Base-by-base conservation (phyloP, 2,113 vertebrate species). In the Parus major region DNA sequence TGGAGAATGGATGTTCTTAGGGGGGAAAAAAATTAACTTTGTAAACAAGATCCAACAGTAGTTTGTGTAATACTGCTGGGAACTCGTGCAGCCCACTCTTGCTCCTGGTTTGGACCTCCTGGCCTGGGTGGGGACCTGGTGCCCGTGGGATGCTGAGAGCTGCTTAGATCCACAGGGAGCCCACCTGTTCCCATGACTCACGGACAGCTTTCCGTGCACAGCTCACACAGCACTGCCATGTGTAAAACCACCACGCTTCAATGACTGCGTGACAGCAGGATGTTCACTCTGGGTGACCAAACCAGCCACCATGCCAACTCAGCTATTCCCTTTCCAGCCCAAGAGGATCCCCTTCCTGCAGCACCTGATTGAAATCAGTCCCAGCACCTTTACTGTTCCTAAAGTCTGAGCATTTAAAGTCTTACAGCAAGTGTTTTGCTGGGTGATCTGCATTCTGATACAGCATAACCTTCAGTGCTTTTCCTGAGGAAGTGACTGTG, bases 401-500 rank as follows among this genome's bases (percentile, higher is more conserved):
- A 15, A 29, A 23, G 52, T 44, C 22, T 55, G n/a, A 71, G 55
- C 29, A 8, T 50, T 11, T 59, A 11, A 39, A 39, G 50, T 50
- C 56, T 70, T 70, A 6, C 24, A 68, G 76, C 36, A 63, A 88
- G 60, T 39, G 35, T 55, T 92, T 65, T 73, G 82, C 63, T 57
- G 63, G 46, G 19, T 35, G 64, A 61, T 64, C 25, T 71, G 41
- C 10, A 3, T 57, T 89, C 57, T 80, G 49, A 50, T 55, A 44
- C 39, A 76, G 47, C 25, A 22, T 15, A 81, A 72, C 86, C 72
- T 90, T 88, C 80, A 84, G 31, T 33, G 68, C 41, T 93, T 78
- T 93, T 95, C 93, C 93, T 95, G 76, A 95, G 93, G 94, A 96
- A 96, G 72, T 95, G 92, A 96, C 88, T 94, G 72, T 92, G 17